Percentiles rank a stretch among this genome's conserved stretches.
Evolutionary conservation across 2,797 vertebrate genomes (phyloP).

Genomic region (Hippoglossus hippoglossus): DNA sequence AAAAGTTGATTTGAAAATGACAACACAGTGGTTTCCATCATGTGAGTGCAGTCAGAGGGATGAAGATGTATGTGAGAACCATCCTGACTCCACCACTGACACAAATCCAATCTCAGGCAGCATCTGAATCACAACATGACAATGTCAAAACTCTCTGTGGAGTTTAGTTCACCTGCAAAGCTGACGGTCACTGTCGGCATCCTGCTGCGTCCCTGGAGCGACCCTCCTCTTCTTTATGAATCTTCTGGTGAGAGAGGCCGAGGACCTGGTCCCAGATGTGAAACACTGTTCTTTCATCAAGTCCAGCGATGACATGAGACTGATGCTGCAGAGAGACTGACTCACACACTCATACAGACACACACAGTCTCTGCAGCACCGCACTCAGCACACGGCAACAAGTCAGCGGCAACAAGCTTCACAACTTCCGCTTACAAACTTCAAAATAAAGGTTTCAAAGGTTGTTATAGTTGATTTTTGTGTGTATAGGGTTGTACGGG

Average conservation of each 20-base stretch:
- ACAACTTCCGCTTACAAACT: background rate
- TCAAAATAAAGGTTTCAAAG: constrained; percentile 19
- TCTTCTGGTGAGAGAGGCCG: constrained; percentile 71
- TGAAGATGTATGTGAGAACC: too few relatives aligned
- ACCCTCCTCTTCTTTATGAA: constrained; percentile 73
- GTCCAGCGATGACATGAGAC: constrained; percentile 76
- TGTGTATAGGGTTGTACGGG: too few relatives aligned
- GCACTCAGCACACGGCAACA: background rate
- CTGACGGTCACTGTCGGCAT: constrained; percentile 66
- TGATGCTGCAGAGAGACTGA: background rate
- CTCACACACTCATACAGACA: too few relatives aligned
- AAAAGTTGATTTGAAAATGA: too few relatives aligned
- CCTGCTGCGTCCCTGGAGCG: constrained; percentile 53
- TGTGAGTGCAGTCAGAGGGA: too few relatives aligned
- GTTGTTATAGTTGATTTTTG: too few relatives aligned
- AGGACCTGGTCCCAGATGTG: constrained; percentile 76
- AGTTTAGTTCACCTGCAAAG: constrained; percentile 74
- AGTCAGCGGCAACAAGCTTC: background rate
- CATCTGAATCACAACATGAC: too few relatives aligned
- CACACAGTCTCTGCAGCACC: too few relatives aligned
- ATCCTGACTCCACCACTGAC: too few relatives aligned
- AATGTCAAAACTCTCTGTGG: too few relatives aligned
- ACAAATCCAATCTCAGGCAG: too few relatives aligned
- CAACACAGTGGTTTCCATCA: too few relatives aligned
- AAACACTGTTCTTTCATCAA: constrained; percentile 78